Evolutionary conservation across 2,888 invertebrate genomes (phyloP).

Genomic region (Yponomeuta cagnagella): DNA sequence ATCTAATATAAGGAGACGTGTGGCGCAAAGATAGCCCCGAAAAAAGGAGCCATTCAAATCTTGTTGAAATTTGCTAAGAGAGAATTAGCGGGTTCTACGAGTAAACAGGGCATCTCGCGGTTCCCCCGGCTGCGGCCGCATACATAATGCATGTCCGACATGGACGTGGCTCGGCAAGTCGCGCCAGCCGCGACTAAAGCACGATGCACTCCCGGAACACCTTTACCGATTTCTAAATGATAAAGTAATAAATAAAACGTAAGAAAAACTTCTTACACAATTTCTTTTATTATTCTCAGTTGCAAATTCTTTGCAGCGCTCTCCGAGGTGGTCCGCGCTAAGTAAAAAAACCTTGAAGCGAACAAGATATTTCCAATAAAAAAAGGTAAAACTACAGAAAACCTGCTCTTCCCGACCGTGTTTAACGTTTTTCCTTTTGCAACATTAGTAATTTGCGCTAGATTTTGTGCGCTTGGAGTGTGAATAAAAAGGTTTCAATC

Average conservation of each 20-base stretch:
- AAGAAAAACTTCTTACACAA: background rate
- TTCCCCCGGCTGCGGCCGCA: constrained; percentile 36
- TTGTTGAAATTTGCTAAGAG: constrained; percentile 58
- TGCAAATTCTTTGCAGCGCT: constrained; percentile 1
- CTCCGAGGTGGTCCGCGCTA: background rate
- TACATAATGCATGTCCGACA: constrained; percentile 59
- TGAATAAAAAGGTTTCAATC: background rate
- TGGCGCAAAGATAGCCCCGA: constrained; percentile 28
- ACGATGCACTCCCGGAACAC: constrained; percentile 6
- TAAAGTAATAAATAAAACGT: constrained; percentile 11
- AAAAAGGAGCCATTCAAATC: constrained; percentile 50
- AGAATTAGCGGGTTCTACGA: constrained; percentile 56
- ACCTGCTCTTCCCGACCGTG: constrained; percentile 9
- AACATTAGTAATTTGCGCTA: constrained; percentile 11
- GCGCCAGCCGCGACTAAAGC: background rate
- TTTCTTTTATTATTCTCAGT: background rate
- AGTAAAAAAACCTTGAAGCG: constrained; percentile 2
- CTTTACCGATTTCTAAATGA: background rate
- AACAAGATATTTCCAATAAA: constrained; percentile 10
- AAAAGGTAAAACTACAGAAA: constrained; percentile 16
- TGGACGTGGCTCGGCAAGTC: constrained; percentile 12
- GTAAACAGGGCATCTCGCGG: constrained; percentile 65
- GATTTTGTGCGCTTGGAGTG: constrained; percentile 3
- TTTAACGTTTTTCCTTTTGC: constrained; percentile 10
- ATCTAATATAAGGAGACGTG: constrained; percentile 32